A percentile compares a stretch with the other conserved stretches of the same genome.
Conservation (phyloP, 2,888 invertebrate species). For the Polietes domitor region DNA sequence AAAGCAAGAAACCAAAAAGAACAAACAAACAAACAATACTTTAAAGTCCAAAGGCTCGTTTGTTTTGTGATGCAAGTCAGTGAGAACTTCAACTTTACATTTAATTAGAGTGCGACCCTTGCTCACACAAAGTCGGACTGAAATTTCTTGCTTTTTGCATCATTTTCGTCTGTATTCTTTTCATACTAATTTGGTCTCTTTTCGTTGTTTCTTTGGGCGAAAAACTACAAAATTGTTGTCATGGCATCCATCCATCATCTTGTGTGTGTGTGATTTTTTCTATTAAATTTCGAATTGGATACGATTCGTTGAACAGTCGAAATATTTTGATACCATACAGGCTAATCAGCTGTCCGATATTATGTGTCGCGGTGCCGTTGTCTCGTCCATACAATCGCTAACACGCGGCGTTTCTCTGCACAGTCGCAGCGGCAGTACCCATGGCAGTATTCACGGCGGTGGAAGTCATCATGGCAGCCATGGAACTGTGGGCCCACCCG, state of each 20-base stretch:
- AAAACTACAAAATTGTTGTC: constrained; percentile 45
- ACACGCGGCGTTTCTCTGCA: constrained; percentile 80
- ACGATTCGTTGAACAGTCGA: constrained; percentile 73
- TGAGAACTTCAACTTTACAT: no score
- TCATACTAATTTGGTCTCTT: constrained; percentile 59
- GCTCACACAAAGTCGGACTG: background rate
- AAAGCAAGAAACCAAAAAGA: constrained; percentile 12
- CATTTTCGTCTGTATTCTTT: constrained; percentile 17
- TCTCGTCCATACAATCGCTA: constrained; percentile 81
- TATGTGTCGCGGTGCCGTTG: constrained; percentile 81
- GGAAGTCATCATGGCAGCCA: constrained; percentile 73
- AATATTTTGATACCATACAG: constrained; percentile 81
- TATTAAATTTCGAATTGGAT: constrained; percentile 57
- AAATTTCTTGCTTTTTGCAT: constrained; percentile 7
- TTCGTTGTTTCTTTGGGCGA: constrained; percentile 45
- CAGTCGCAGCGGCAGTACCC: constrained; percentile 78
- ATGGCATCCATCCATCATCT: constrained; percentile 49
- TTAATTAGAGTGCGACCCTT: background rate
- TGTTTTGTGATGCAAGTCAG: no score
- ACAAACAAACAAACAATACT: background rate
- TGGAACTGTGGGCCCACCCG: constrained; percentile 69
- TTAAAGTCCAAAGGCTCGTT: background rate
- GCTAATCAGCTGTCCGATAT: constrained; percentile 81
- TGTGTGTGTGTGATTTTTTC: constrained; percentile 48
- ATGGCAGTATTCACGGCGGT: constrained; percentile 75